Evolutionary conservation across 2,888 invertebrate species (phyloP).

Genomic region (Heliconius erato): DNA sequence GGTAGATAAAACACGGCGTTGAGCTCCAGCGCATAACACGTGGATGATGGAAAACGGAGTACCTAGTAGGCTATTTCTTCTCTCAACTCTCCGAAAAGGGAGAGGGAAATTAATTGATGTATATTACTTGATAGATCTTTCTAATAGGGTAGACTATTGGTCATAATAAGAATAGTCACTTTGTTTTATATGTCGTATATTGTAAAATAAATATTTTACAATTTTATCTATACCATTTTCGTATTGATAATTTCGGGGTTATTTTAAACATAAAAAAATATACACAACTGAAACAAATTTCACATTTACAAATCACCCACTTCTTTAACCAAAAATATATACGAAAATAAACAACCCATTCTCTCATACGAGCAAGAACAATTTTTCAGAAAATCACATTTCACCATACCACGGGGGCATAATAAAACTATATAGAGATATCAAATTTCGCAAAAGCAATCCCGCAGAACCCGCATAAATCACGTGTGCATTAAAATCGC

Average conservation of each 20-base stretch:
- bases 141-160: not conserved
- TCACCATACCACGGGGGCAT: conserved; percentile 67
- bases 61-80: too few relatives aligned
- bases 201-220: not conserved
- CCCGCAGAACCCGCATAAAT: conserved; percentile 77
- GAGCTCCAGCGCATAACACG: not conserved
- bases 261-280: too few relatives aligned
- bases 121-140: not conserved
- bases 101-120: too few relatives aligned
- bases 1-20: not conserved
- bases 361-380: conserved; percentile 18
- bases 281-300: not conserved
- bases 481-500: conserved; percentile 82
- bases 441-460: conserved; percentile 83
- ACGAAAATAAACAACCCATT: conserved; percentile 7
- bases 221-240: not conserved
- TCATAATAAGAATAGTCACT: not conserved
- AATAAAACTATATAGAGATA: conserved; percentile 82
- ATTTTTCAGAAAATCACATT: conserved; percentile 29
- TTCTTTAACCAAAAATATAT: not conserved
- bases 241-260: too few relatives aligned
- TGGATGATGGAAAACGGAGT: too few relatives aligned
- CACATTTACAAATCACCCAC: not conserved
- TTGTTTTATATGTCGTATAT: not conserved
- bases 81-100: too few relatives aligned